phyloP scores from a whole-genome alignment of 2,797 vertebrate genomes.

The Chaunax sp. region DNA sequence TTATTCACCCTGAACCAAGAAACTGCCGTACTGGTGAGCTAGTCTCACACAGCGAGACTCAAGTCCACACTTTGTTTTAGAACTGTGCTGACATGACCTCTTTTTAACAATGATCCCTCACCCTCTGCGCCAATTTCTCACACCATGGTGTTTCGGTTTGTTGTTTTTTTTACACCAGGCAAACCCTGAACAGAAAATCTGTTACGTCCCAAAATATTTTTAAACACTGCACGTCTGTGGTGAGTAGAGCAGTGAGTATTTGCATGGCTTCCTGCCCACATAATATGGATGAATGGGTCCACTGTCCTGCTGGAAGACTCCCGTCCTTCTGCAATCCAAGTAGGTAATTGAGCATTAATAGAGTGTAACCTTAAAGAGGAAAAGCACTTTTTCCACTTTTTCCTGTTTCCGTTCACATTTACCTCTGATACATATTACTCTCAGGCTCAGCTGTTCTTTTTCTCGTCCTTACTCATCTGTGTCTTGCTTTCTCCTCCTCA shows the following conservation, averaged over 20 bases:
- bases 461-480: constrained; percentile 25
- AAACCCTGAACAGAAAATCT: constrained; percentile 16
- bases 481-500: constrained; percentile 8
- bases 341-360: constrained; percentile 68
- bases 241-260: constrained; percentile 32
- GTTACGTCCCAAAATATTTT: constrained; percentile 16
- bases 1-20: no score
- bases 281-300: constrained; percentile 60
- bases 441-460: constrained; percentile 25
- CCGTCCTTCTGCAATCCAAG: constrained; percentile 45
- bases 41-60: no score
- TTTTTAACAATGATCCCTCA: no score
- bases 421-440: constrained; percentile 16
- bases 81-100: no score
- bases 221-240: constrained; percentile 24
- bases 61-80: no score
- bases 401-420: constrained; percentile 8
- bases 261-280: constrained; percentile 55
- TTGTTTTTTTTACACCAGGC: no score
- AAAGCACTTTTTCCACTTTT: no score
- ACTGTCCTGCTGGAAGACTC: constrained; percentile 55
- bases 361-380: constrained; percentile 45
- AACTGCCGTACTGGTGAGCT: no score
- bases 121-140: no score
- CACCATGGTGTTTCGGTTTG: no score